These are phyloP conservation scores for Mus minutoides DNA, from an alignment of 2,797 vertebrate genomes.

Conservation along the genomic window DNA sequence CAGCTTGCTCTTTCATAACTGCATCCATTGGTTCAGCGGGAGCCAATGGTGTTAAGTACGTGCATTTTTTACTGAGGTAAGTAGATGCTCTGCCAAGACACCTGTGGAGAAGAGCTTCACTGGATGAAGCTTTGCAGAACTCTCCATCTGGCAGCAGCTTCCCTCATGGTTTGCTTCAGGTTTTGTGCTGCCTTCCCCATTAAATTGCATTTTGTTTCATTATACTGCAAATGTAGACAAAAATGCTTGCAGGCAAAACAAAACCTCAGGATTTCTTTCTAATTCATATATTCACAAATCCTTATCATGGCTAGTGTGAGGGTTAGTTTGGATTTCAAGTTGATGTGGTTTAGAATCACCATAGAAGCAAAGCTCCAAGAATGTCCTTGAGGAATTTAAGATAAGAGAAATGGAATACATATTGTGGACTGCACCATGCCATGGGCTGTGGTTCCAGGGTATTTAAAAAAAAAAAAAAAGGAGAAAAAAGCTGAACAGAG, in stretches of 20 bases:
- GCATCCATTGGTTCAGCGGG: neutral
- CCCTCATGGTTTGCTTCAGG: conserved; percentile 36
- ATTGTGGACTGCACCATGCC: neutral
- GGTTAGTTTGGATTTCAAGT: neutral
- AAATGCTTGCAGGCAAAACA: conserved; percentile 64
- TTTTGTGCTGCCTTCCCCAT: conserved; percentile 10
- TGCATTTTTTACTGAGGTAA: conserved; percentile 52
- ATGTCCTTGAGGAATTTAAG: neutral
- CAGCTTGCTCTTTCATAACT: conserved; percentile 27
- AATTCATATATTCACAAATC: conserved; percentile 16
- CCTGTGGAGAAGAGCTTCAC: conserved; percentile 39
- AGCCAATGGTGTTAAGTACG: neutral
- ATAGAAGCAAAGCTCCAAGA: neutral
- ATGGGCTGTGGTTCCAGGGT: neutral
- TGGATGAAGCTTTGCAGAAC: conserved; percentile 22
- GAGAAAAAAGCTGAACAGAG: neutral
- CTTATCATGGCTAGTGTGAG: neutral
- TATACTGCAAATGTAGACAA: conserved; percentile 60
- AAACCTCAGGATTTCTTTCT: conserved; percentile 54
- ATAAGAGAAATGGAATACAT: neutral
- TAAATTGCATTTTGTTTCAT: conserved; percentile 64
- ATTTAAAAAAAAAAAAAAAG: too few relatives aligned
- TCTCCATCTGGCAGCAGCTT: conserved; percentile 57
- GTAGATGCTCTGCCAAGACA: conserved; percentile 57
- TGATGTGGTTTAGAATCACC: neutral